Base-by-base conservation (phyloP, 1,140 invertebrate species). In the Aphidius gifuensis region DNA sequence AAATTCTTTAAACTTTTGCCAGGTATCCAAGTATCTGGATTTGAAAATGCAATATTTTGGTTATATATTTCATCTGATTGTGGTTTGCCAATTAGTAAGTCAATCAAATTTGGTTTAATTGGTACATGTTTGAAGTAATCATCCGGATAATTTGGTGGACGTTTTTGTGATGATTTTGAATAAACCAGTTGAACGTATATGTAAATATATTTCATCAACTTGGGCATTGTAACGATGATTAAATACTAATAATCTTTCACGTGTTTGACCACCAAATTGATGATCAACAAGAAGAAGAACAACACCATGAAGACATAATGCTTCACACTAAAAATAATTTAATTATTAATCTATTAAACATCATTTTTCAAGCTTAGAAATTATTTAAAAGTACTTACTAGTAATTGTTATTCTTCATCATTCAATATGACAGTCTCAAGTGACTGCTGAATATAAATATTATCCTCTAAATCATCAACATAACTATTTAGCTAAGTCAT, bases 41-140 rank as follows among this genome's bases (percentile, higher is more conserved):
- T 85, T 23, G 95, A 95, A 83, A 94, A 98, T 0, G 93, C 88
- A 49, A 87, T 83, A 61, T 91, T 84, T 80, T 98, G 96, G 76
- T 96, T 95, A 78, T 98, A 99, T 51, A 99, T 87, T 78, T 99
- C 97, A 82, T 98, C 95, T 23, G 94, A 94, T 69, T 94, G 84
- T 50, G 99, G 81, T 59, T 92, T 86, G 9, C 91, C 93, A 66
- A 99, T 87, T 32, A 96, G 87, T 78, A 95, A 88, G 72, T 92
- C 90, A 43, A 97, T 82, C 69, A 92, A 88, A 11, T 84, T 86
- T 53, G 83, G 73, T 73, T 93, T 90, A 47, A 98, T 83, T 38
- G 85, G 82, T 57, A 97, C 86, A 66, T 96, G 40, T 43, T 57
- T 87, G 76, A 98, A 98, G 82, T 93, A 97, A 72, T 94, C 88